Evolutionary conservation across 2,888 invertebrate species (phyloP), one percentile per base, ranked within the genome.

Genomic region (Perdita meconis): DNA sequence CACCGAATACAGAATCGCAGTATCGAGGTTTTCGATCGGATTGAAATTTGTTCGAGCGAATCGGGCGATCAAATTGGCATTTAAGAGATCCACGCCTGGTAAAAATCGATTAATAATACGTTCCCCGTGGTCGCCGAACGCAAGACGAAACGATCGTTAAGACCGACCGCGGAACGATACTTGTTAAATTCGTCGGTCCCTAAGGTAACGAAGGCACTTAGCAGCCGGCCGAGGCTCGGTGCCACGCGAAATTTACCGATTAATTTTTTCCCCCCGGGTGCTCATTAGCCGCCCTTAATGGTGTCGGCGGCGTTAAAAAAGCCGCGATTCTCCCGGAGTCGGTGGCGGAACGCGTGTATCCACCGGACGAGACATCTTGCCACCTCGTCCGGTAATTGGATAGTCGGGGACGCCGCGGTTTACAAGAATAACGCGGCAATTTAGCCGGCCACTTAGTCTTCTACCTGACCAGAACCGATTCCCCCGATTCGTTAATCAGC

Each of bases 401-500:
- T 80, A 80, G 82, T 73, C 85, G 72, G 66, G 73, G 80, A 81
- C 61, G 79, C 70, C 74, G 74, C 78, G 81, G 75, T 85, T 86
- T 81, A 82, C 85, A 83, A 80, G 79, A 83, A 80, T 86, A 86
- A 85, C 80, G 80, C 61, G 66, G 85, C 85, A 86, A 85, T 86
- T 86, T 83, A 86, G 74, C 75, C 74, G 78, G 68, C 78, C 83
- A 74, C 80, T 83, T 86, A 86, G 71, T 71, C 75, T 53, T 78
- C 78, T 75, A 76, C 74, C 78, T 42, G 72, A 70, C 74, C 78
- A 59, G 73, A 76, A 71, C 75, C 81, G 81, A 83, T 84, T 82
- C 79, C 36, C 78, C 68, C 80, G 85, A 86, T 86, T 83, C 83
- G 79, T 82, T 86, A 86, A 86, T 86, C 83, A 82, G 85, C 74